phyloP scores from a whole-genome alignment of 2,113 vertebrate species.

The Pithys albifrons region DNA sequence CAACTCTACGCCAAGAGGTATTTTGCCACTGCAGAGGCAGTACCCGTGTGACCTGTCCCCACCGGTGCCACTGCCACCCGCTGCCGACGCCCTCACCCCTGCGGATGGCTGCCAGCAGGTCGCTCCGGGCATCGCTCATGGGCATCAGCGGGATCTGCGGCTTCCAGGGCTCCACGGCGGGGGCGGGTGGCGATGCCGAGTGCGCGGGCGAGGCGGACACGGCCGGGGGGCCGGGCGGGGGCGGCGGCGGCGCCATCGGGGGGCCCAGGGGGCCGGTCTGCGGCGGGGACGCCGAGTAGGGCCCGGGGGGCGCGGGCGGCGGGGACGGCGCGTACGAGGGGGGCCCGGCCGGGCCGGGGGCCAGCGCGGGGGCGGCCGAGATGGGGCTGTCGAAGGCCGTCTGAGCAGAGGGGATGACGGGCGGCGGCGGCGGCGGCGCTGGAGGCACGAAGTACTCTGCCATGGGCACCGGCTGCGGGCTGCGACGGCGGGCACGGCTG shows the following conservation, averaged over 20 bases:
- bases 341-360: conserved; percentile 33
- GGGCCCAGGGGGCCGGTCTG: too few species aligned
- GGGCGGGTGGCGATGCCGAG: conserved; percentile 63
- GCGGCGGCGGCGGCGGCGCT: conserved; percentile 84
- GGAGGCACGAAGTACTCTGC: conserved; percentile 87
- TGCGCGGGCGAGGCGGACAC: conserved; percentile 64
- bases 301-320: too few species aligned
- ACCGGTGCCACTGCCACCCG: rapidly evolving
- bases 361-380: conserved; percentile 34
- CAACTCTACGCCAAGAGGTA: not conserved
- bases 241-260: conserved; percentile 55
- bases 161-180: conserved; percentile 74
- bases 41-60: rapidly evolving
- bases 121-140: conserved; percentile 91
- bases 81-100: conserved; percentile 74
- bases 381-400: conserved; percentile 86
- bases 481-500: not conserved
- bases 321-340: conserved; percentile 60
- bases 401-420: conserved; percentile 86
- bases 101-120: conserved; percentile 90
- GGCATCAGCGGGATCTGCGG: conserved; percentile 82
- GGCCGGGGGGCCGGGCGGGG: conserved; percentile 53
- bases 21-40: not conserved
- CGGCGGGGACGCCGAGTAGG: too few species aligned
- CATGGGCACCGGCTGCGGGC: conserved; percentile 80